A percentile compares a stretch with the other conserved stretches of the same genome.
Evolutionary conservation across 30 jellyfish, hydroid and myxozoan genomes (phyloP).

Genomic region (Catostylus mosaicus): DNA sequence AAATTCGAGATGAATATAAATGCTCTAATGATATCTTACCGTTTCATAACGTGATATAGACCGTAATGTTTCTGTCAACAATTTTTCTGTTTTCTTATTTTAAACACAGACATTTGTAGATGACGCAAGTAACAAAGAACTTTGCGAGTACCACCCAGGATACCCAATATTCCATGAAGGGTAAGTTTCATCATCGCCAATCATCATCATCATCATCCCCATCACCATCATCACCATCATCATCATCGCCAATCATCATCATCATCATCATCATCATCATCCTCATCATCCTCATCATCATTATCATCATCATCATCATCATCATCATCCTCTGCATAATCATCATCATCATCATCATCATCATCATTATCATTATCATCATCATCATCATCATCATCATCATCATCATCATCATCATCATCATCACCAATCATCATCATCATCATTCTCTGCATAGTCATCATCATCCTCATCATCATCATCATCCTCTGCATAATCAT

Average conservation of each 20-base stretch:
- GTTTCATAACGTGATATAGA: too few relatives aligned
- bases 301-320: not conserved
- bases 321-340: not conserved
- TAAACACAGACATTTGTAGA: slow-evolving; percentile 74
- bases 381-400: not conserved
- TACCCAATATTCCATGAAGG: slow-evolving; percentile 97
- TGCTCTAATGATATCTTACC: too few relatives aligned
- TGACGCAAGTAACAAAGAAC: slow-evolving; percentile 49
- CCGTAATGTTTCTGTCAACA: too few relatives aligned
- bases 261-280: not conserved
- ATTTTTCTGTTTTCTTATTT: too few relatives aligned
- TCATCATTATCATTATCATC: not conserved
- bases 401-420: not conserved
- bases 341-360: not conserved
- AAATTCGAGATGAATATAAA: too few relatives aligned
- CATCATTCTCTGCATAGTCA: not conserved
- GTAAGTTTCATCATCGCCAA: slow-evolving; percentile 31
- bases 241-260: not conserved
- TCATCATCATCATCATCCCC: not conserved
- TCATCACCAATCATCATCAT: not conserved
- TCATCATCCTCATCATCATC: too few relatives aligned
- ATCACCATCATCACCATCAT: not conserved
- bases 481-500: too few relatives aligned
- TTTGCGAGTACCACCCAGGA: slow-evolving; percentile 88
- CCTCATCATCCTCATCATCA: not conserved